Evolutionary conservation across 2,797 vertebrate genomes (phyloP).

Genomic region (Acanthurus tractus): DNA sequence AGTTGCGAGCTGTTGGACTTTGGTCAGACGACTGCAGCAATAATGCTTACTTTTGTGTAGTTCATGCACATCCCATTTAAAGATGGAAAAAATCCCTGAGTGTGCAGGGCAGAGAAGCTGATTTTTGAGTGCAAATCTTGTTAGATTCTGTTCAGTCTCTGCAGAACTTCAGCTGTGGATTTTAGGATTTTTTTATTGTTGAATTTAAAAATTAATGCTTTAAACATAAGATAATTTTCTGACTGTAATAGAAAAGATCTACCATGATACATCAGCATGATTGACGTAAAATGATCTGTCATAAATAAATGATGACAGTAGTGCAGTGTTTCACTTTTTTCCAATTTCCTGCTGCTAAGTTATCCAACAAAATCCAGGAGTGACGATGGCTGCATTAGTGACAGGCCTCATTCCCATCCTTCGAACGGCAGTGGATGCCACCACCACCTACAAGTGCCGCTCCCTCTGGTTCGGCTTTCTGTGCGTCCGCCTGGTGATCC

Average conservation of each 20-base stretch:
- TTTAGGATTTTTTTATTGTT: too few relatives aligned
- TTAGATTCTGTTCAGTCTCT: neutral
- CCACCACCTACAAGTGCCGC: slow-evolving; percentile 68
- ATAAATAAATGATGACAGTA: neutral
- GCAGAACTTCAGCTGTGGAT: neutral
- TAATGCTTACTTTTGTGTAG: neutral
- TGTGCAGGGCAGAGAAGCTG: neutral
- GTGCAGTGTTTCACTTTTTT: neutral
- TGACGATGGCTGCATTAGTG: slow-evolving; percentile 64
- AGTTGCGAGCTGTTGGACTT: neutral
- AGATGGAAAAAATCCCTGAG: neutral
- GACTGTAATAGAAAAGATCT: neutral
- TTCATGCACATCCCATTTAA: too few relatives aligned
- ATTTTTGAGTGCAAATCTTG: neutral
- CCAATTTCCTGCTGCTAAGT: neutral
- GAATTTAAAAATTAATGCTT: neutral
- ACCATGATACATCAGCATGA: neutral
- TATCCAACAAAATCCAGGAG: neutral
- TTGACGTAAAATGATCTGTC: neutral
- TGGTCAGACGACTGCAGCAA: neutral
- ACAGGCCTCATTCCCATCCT: slow-evolving; percentile 79
- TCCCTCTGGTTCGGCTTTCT: slow-evolving; percentile 75
- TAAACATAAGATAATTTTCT: neutral
- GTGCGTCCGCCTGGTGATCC: slow-evolving; percentile 62
- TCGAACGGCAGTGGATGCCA: slow-evolving; percentile 72